These are phyloP conservation scores for Leptothorax acervorum DNA, from an alignment of 2,888 invertebrate genomes.

Conservation along the genomic window DNA sequence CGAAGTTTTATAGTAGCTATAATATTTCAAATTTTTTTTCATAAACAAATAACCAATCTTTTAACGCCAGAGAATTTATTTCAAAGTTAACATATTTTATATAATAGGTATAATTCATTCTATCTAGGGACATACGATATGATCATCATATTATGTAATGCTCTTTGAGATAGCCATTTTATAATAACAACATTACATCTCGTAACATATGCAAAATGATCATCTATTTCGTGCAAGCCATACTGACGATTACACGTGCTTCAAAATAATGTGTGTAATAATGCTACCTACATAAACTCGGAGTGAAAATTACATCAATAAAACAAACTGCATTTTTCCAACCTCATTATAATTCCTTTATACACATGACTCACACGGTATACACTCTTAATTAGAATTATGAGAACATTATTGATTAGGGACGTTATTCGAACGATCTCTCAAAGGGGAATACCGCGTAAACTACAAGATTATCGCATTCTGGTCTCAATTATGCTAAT, in stretches of 20 bases:
- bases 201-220: slow-evolving; percentile 16
- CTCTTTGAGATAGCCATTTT: neutral
- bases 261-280: neutral
- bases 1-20: neutral
- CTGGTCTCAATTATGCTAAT: slow-evolving; percentile 32
- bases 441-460: slow-evolving; percentile 22
- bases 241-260: neutral
- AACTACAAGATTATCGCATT: slow-evolving; percentile 29
- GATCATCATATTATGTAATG: neutral
- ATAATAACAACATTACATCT: neutral
- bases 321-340: slow-evolving; percentile 19
- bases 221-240: neutral
- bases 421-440: neutral
- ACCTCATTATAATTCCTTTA: neutral
- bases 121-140: neutral
- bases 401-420: slow-evolving; percentile 3
- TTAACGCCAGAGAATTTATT: neutral
- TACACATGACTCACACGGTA: neutral
- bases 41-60: neutral
- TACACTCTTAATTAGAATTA: slow-evolving; percentile 16
- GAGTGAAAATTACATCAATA: neutral
- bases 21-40: neutral
- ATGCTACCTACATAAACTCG: neutral
- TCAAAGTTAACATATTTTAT: neutral
- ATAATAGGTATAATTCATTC: neutral